phyloP scores from a whole-genome alignment of 2,888 invertebrate species.

The Pelosia muscerda region DNA sequence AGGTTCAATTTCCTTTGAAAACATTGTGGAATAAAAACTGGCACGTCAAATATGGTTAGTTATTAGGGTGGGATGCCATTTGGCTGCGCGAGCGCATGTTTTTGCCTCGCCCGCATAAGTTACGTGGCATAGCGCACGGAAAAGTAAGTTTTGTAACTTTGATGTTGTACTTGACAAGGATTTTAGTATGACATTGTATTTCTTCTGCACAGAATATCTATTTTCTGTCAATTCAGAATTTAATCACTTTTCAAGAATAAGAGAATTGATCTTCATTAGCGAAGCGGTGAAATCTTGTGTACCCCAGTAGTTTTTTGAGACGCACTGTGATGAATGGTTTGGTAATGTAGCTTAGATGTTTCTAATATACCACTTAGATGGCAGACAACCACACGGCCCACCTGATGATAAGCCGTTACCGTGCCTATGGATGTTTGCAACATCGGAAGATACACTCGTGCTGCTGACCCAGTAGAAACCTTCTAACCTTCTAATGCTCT shows the following conservation, averaged over 20 bases:
- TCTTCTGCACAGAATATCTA: too few species aligned
- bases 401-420: too few species aligned
- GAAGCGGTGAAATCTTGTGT: not conserved
- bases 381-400: too few species aligned
- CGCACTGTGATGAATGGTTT: not conserved
- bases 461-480: too few species aligned
- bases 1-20: constrained; percentile 54
- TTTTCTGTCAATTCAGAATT: too few species aligned
- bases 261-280: not conserved
- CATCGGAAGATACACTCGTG: too few species aligned
- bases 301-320: not conserved
- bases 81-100: constrained; percentile 55
- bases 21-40: constrained; percentile 63
- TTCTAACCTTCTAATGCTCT: too few species aligned
- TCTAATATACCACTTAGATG: too few species aligned
- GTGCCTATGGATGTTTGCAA: too few species aligned
- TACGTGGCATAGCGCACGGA: constrained; percentile 64
- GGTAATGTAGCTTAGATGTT: too few species aligned
- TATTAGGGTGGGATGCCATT: constrained; percentile 76
- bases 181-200: not conserved
- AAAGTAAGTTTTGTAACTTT: constrained; percentile 25
- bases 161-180: constrained; percentile 18
- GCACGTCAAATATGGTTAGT: constrained; percentile 74
- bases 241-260: too few species aligned
- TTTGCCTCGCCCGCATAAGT: constrained; percentile 60